Evolutionary conservation across 2,888 invertebrate genomes (phyloP).

Genomic region (Dryobotodes eremita): DNA sequence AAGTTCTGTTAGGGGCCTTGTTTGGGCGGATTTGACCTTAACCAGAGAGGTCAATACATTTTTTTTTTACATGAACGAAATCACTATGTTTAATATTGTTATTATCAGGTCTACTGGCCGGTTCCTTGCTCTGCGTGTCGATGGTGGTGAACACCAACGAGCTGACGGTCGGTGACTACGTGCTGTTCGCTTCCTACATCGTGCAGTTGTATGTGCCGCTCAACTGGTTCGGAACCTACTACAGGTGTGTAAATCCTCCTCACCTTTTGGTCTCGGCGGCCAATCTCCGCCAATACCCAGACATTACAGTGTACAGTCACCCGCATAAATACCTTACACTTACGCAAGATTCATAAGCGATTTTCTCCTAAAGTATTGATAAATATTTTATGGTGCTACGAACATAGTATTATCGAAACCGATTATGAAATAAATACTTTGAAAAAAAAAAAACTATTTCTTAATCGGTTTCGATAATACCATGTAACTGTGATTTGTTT

Average conservation of each 20-base stretch:
- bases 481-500: too few relatives aligned
- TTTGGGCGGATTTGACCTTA: background rate
- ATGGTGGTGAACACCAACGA: constrained; percentile 93
- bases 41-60: background rate
- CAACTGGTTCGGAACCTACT: constrained; percentile 99
- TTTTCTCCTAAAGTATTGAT: background rate
- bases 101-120: constrained; percentile 93
- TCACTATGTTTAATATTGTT: background rate
- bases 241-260: constrained; percentile 92
- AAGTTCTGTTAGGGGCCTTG: background rate
- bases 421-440: too few relatives aligned
- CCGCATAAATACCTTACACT: too few relatives aligned
- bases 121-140: constrained; percentile 97
- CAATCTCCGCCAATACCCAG: too few relatives aligned
- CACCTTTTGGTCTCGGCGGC: background rate
- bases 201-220: constrained; percentile 98
- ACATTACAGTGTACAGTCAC: background rate
- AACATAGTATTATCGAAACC: too few relatives aligned
- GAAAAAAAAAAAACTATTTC: too few relatives aligned
- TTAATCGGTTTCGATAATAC: too few relatives aligned
- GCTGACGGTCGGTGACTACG: constrained; percentile 98
- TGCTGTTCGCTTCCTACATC: constrained; percentile 98
- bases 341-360: background rate
- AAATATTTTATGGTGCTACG: too few relatives aligned
- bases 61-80: background rate